Base-by-base conservation (phyloP, 1,140 invertebrate species). In the Diploscapter pachys region DNA sequence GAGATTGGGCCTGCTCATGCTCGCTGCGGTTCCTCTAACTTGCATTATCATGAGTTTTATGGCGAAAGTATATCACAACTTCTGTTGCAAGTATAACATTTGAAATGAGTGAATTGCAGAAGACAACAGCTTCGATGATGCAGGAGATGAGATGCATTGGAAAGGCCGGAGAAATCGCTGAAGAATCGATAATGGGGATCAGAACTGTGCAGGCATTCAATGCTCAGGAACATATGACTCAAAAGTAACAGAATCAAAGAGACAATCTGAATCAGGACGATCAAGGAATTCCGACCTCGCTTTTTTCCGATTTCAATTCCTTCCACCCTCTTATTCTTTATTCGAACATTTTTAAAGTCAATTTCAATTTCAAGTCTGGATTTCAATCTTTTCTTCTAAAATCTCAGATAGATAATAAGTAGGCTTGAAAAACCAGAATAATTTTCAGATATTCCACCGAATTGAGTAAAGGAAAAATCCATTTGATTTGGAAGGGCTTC, bases 181-280 rank as follows among this genome's bases (percentile, higher is more conserved):
- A 93, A 82, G 92, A 94, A 84, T 91, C 91, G 0, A 81, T 94
- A 3, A 89, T 89, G 31, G 88, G 90, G 2, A 89, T 94, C 5
- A 88, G 91, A n/a, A 94, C 93, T 0, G 92, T 94, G 0, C 89
- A 91, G 49, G 91, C 92, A 0, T 93, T 93, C 81, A 91, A 91
- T 71, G 92, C 92, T 5, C 91, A 93, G 84, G 77, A 87, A 13
- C 90, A 90, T 80, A 92, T 93, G 87, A 81, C 81, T 64, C 57
- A 81, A 50, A 56, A 54, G 66, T 68, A 6, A 8, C n/a, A 53
- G 9, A 55, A 68, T 68, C 8, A 53, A 56, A n/a, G 5, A 61
- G 50, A 54, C 51, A 48, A 68, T 50, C 9, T 8, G 51, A 31
- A 31, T 31, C 31, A 31, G 31, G 31, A 31, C 31, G 31, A 31